Evolutionary conservation across 2,888 invertebrate species (phyloP).

Genomic region (Tetragonula carbonaria): DNA sequence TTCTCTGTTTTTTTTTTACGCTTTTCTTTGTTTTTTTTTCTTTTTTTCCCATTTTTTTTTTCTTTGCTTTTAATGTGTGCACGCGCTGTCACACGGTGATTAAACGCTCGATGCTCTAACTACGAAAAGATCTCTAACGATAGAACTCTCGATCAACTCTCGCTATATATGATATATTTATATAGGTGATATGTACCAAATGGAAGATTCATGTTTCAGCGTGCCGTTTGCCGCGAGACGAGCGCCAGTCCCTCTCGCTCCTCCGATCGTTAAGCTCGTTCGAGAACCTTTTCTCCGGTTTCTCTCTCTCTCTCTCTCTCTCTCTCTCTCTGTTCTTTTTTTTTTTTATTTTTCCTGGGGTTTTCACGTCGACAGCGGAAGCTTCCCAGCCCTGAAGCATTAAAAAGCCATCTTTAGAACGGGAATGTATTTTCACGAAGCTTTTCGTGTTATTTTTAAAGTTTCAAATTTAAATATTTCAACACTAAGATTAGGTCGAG

Average conservation of each 20-base stretch:
- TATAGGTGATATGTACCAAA: conserved; percentile 83
- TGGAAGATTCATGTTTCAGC: conserved; percentile 82
- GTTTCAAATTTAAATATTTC: background rate
- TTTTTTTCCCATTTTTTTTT: background rate
- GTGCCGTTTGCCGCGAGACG: conserved; percentile 47
- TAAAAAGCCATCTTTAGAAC: background rate
- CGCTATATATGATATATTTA: conserved; percentile 61
- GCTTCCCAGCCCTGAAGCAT: background rate
- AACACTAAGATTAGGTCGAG: background rate
- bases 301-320: background rate
- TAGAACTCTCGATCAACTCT: conserved; percentile 41
- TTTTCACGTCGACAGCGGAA: background rate
- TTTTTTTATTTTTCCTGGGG: background rate
- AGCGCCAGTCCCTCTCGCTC: background rate
- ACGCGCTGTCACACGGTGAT: conserved; percentile 42
- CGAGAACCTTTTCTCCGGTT: background rate
- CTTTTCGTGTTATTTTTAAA: background rate
- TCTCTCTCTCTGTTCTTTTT: background rate
- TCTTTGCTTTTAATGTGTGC: conserved; percentile 31
- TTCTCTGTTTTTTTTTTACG: background rate
- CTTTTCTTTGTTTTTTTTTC: background rate
- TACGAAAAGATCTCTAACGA: conserved; percentile 43
- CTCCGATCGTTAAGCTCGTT: conserved; percentile 35
- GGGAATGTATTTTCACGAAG: background rate
- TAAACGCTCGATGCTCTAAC: conserved; percentile 45